A percentile compares a stretch with the other conserved stretches of the same genome.
Conservation (phyloP, 1,140 invertebrate genomes). For the Eumeta japonica region DNA sequence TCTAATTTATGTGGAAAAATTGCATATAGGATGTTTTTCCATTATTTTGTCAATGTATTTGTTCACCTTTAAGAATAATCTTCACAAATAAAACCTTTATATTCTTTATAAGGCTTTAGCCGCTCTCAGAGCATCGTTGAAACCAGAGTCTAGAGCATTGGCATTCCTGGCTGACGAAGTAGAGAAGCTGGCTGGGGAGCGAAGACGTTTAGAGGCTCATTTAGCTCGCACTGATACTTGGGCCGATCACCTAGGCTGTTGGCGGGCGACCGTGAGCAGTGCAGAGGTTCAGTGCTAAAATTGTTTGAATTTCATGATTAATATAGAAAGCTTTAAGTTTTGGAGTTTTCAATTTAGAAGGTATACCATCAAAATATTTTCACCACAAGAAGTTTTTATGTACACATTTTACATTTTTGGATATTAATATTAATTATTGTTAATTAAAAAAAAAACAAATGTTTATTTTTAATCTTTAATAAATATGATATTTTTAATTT, state of each 20-base stretch:
- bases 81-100: background rate
- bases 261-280: constrained; percentile 79
- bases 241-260: constrained; percentile 83
- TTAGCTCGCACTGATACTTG: constrained; percentile 83
- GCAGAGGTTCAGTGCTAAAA: constrained; percentile 62
- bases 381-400: too few relatives aligned
- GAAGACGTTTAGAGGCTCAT: constrained; percentile 77
- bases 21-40: background rate
- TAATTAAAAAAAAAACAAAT: too few relatives aligned
- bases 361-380: too few relatives aligned
- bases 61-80: constrained; percentile 1
- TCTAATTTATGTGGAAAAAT: too few relatives aligned
- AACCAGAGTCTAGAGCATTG: constrained; percentile 75
- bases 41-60: background rate
- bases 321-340: background rate
- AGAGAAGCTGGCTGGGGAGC: constrained; percentile 75
- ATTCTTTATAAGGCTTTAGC: constrained; percentile 65
- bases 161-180: constrained; percentile 78
- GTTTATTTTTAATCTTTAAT: too few relatives aligned
- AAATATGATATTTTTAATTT: too few relatives aligned
- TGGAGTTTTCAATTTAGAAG: too few relatives aligned
- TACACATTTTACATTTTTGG: too few relatives aligned
- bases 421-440: too few relatives aligned
- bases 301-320: background rate
- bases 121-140: constrained; percentile 71